phyloP scores from a whole-genome alignment of 2,888 invertebrate species.

The Drosophila kokeensis region DNA sequence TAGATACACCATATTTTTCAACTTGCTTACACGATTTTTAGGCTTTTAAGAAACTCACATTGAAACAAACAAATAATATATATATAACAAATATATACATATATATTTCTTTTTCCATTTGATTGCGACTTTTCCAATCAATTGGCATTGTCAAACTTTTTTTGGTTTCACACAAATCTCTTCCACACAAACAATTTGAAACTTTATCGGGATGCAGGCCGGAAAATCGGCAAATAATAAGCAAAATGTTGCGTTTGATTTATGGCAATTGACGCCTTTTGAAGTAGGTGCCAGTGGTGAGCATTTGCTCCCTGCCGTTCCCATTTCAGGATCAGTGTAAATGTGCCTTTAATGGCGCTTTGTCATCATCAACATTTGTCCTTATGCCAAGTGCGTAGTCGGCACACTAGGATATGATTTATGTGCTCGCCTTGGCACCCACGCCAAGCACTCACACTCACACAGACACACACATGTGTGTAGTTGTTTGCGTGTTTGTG shows the following conservation, averaged over 20 bases:
- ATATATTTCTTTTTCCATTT: not conserved
- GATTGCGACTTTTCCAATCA: slow-evolving; percentile 47
- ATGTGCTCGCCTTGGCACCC: slow-evolving; percentile 64
- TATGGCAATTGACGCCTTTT: slow-evolving; percentile 66
- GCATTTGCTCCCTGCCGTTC: not conserved
- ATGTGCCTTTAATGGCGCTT: slow-evolving; percentile 82
- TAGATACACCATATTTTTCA: not conserved
- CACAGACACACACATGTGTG: slow-evolving; percentile 33
- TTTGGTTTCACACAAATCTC: slow-evolving; percentile 54
- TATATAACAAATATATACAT: not conserved
- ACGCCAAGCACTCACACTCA: slow-evolving; percentile 22
- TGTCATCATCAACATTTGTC: slow-evolving; percentile 83
- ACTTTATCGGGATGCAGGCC: slow-evolving; percentile 36
- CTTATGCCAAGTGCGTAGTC: slow-evolving; percentile 72
- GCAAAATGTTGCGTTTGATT: slow-evolving; percentile 78
- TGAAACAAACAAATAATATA: not conserved
- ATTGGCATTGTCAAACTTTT: slow-evolving; percentile 40
- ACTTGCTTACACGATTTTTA: not conserved
- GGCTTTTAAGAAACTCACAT: not conserved
- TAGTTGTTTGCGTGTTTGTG: slow-evolving; percentile 14
- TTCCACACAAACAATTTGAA: slow-evolving; percentile 26
- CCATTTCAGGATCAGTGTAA: slow-evolving; percentile 59
- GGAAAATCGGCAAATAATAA: slow-evolving; percentile 76
- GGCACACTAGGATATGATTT: slow-evolving; percentile 67
- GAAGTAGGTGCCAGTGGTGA: slow-evolving; percentile 44